phyloP scores from a whole-genome alignment of 2,888 invertebrate species.

The Conops quadrifasciatus region DNA sequence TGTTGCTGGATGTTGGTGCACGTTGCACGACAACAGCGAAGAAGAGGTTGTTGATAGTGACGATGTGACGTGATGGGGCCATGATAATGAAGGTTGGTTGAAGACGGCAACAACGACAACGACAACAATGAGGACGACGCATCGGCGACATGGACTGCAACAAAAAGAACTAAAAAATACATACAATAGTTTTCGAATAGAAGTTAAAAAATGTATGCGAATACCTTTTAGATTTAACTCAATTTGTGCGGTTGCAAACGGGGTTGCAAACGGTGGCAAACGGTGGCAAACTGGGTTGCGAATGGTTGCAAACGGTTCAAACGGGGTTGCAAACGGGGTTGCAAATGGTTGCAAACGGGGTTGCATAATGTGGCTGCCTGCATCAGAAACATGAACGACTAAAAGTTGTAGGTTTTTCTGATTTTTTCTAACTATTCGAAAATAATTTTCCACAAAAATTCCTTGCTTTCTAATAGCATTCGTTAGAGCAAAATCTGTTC shows the following conservation, averaged over 20 bases:
- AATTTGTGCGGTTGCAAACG: conserved; percentile 16
- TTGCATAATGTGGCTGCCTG: too few relatives aligned
- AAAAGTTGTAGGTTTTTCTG: background rate
- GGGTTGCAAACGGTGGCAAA: background rate
- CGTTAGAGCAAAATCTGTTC: too few relatives aligned
- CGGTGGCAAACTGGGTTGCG: background rate
- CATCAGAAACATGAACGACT: too few relatives aligned
- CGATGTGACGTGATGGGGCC: background rate
- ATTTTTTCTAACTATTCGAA: too few relatives aligned
- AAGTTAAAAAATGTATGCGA: conserved; percentile 26
- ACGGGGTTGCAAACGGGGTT: too few relatives aligned
- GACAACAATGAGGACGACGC: background rate
- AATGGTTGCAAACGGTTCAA: too few relatives aligned
- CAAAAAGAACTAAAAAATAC: too few relatives aligned
- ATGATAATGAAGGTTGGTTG: background rate
- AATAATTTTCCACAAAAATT: background rate
- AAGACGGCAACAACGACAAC: background rate
- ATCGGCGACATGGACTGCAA: too few relatives aligned
- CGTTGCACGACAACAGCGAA: background rate
- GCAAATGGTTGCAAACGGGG: too few relatives aligned
- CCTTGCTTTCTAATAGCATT: background rate
- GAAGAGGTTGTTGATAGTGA: background rate
- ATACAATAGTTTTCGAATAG: conserved; percentile 24
- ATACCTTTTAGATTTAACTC: conserved; percentile 27
- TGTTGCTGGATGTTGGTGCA: background rate